phyloP scores from a whole-genome alignment of 2,888 invertebrate genomes.

The Halocaridina rubra region DNA sequence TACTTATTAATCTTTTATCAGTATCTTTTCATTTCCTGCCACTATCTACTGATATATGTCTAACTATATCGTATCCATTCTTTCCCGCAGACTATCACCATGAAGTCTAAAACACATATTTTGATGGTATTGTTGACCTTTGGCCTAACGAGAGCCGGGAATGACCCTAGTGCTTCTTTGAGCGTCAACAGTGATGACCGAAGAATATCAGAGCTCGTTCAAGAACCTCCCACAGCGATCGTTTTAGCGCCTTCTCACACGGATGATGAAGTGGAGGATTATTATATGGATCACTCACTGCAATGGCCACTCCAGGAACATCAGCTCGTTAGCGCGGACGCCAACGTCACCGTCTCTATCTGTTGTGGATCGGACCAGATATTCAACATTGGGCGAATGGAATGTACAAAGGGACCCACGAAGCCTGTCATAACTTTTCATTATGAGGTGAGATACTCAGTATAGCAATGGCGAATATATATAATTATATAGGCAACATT shows the following conservation, averaged over 20 bases:
- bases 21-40: background rate
- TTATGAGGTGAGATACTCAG: constrained; percentile 16
- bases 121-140: background rate
- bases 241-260: no score
- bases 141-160: background rate
- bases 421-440: constrained; percentile 15
- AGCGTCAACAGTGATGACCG: background rate
- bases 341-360: background rate
- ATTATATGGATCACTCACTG: background rate
- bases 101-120: background rate
- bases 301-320: background rate
- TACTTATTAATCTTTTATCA: no score
- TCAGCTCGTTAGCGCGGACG: background rate
- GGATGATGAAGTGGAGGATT: background rate
- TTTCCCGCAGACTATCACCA: background rate
- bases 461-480: background rate
- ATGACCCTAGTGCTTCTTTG: background rate
- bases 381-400: constrained; percentile 22
- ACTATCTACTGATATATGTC: background rate
- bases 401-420: background rate
- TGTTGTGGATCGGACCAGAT: constrained; percentile 18
- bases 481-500: background rate
- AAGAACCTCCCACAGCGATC: background rate
- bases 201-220: background rate
- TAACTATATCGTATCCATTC: background rate